phyloP scores from a whole-genome alignment of 2,113 vertebrate species.

The Strix uralensis region DNA sequence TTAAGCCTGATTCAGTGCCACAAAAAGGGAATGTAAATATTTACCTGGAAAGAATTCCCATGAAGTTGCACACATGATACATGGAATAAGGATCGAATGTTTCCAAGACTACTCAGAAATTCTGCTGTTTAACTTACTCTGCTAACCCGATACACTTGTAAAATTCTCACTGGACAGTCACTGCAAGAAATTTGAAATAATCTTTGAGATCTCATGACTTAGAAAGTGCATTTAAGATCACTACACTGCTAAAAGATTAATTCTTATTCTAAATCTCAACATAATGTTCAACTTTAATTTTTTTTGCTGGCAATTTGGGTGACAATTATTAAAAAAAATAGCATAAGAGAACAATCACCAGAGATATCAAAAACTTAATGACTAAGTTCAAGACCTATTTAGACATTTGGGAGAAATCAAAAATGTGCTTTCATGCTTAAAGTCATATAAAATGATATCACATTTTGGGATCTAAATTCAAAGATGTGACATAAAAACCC shows the following conservation, averaged over 20 bases:
- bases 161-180: constrained; percentile 63
- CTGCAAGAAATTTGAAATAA: constrained; percentile 34
- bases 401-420: background rate
- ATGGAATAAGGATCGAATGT: constrained; percentile 78
- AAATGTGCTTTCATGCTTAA: background rate
- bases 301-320: background rate
- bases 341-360: background rate
- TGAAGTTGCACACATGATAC: constrained; percentile 80
- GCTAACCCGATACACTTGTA: constrained; percentile 76
- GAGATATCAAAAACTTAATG: background rate
- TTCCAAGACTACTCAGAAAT: constrained; percentile 78
- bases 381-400: background rate
- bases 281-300: background rate
- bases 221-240: background rate
- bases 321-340: background rate
- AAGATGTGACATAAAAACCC: background rate
- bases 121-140: constrained; percentile 76
- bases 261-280: background rate
- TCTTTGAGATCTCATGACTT: background rate
- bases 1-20: background rate
- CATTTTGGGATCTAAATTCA: background rate
- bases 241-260: background rate
- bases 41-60: constrained; percentile 89
- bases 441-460: background rate
- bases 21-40: background rate